phyloP scores from a whole-genome alignment of 2,113 vertebrate genomes.

The Cervus canadensis region DNA sequence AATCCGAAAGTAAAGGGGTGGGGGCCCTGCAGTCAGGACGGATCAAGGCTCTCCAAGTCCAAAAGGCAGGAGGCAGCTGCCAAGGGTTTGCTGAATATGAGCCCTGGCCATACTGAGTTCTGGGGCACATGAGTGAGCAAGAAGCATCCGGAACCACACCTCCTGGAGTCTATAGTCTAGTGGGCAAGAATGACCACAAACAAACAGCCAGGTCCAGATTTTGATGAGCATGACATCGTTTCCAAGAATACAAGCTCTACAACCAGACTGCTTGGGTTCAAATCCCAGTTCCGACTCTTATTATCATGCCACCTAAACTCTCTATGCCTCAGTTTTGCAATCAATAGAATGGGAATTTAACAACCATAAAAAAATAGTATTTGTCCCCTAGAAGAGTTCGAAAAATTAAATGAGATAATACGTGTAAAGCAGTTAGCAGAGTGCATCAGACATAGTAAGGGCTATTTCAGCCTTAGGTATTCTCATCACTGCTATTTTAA shows the following conservation, averaged over 20 bases:
- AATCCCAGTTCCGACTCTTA: background rate
- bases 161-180: background rate
- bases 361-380: background rate
- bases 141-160: fast-evolving
- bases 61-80: background rate
- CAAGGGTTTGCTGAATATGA: background rate
- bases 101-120: background rate
- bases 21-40: background rate
- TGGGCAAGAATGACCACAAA: background rate
- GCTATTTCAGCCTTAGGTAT: background rate
- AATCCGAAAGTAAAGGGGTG: background rate
- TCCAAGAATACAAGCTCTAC: background rate
- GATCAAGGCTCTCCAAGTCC: background rate
- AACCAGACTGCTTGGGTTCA: background rate
- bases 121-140: background rate
- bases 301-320: background rate
- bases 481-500: background rate
- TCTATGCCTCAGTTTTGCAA: background rate
- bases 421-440: background rate
- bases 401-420: background rate
- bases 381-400: background rate
- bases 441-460: background rate
- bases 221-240: background rate
- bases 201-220: too few species aligned
- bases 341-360: background rate